Evolutionary conservation across 2,113 vertebrate genomes (phyloP).

Genomic region (Triplophysa rosa): DNA sequence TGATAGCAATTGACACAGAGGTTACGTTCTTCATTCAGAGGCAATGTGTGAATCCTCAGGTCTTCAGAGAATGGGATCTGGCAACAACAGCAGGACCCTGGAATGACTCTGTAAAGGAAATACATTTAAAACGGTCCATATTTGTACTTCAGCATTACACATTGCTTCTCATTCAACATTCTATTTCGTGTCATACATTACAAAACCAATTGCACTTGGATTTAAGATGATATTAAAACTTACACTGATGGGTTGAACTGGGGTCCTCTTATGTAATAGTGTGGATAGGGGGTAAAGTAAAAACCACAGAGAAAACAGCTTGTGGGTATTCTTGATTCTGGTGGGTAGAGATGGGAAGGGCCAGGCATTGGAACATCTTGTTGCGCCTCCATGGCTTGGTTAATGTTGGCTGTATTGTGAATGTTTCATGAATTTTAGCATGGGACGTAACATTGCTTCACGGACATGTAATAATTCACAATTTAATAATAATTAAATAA

Average conservation of each 20-base stretch:
- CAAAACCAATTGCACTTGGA: not conserved
- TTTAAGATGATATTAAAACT: constrained; percentile 38
- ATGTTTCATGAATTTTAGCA: no score
- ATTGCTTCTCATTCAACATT: not conserved
- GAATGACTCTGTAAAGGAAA: constrained; percentile 68
- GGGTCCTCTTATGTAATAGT: constrained; percentile 72
- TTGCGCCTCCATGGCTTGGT: constrained; percentile 50
- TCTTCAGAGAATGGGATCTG: constrained; percentile 62
- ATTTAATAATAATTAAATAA: no score
- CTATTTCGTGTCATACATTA: not conserved
- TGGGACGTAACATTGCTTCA: no score
- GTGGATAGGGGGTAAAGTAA: constrained; percentile 66
- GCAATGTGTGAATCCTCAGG: constrained; percentile 64
- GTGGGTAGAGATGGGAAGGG: constrained; percentile 51
- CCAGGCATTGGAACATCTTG: constrained; percentile 2
- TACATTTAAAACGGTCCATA: not conserved
- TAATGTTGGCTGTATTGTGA: constrained; percentile 54
- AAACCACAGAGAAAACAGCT: constrained; percentile 64
- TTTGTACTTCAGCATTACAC: not conserved
- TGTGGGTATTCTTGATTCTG: constrained; percentile 59
- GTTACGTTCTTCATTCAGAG: constrained; percentile 63
- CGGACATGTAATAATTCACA: no score
- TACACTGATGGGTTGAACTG: constrained; percentile 78
- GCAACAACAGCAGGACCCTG: constrained; percentile 65
- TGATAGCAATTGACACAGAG: constrained; percentile 57